A percentile compares a stretch with the other conserved stretches of the same genome.
Evolutionary conservation across 1,140 invertebrate species (phyloP).

Genomic region (silkworm (Bombyx mori)): ASM3026992v2 NC_085128.1:5976501-5977000

Average conservation of each 20-base stretch:
- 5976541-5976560: too few relatives aligned
- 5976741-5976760: background rate
- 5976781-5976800: background rate
- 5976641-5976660: background rate
- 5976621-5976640: too few relatives aligned
- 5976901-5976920: slow-evolving; percentile 19
- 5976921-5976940: slow-evolving; percentile 13
- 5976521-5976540: too few relatives aligned
- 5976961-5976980: slow-evolving; percentile 8
- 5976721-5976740: background rate
- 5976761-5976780: slow-evolving; percentile 1
- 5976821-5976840: slow-evolving; percentile 9
- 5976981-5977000: slow-evolving; percentile 13
- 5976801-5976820: slow-evolving; percentile 4
- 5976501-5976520: too few relatives aligned
- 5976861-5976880: slow-evolving; percentile 24
- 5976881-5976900: slow-evolving; percentile 23
- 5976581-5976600: too few relatives aligned
- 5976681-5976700: background rate
- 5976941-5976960: slow-evolving; percentile 27
- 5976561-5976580: too few relatives aligned
- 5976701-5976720: background rate
- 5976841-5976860: slow-evolving; percentile 15
- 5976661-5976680: slow-evolving; percentile 1
- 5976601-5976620: too few relatives aligned